A percentile compares a stretch with the other conserved stretches of the same genome.
These are phyloP conservation scores for Coecobrya sp. DNA, from an alignment of 2,888 invertebrate genomes.

Conservation along the genomic window DNA sequence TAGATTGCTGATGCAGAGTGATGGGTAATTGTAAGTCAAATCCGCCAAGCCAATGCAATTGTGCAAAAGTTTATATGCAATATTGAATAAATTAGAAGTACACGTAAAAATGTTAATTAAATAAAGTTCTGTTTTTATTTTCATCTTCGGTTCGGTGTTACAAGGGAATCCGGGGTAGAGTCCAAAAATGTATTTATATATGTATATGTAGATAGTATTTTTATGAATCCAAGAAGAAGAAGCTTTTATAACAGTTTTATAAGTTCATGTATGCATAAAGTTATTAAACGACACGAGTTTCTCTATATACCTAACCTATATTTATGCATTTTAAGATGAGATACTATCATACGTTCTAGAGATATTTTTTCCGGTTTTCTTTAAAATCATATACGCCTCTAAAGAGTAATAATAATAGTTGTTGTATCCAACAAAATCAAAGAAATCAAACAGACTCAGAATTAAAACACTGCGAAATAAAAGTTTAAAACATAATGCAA, in stretches of 20 bases:
- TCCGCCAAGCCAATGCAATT: too few species aligned
- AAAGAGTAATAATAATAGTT: constrained; percentile 33
- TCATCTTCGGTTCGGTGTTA: constrained; percentile 61
- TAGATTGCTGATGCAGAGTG: not conserved
- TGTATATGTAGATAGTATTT: constrained; percentile 16
- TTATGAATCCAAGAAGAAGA: constrained; percentile 51
- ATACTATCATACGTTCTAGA: constrained; percentile 2
- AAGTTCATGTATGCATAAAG: constrained; percentile 51
- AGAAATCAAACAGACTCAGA: constrained; percentile 41
- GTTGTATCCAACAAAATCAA: constrained; percentile 41
- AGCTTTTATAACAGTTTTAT: constrained; percentile 45
- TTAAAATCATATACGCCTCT: constrained; percentile 21
- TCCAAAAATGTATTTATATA: constrained; percentile 63
- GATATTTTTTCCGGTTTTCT: constrained; percentile 3
- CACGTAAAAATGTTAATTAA: not conserved
- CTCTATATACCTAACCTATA: constrained; percentile 20
- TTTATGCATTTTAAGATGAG: constrained; percentile 64
- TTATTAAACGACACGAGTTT: constrained; percentile 34
- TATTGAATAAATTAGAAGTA: not conserved
- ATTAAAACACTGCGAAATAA: constrained; percentile 56
- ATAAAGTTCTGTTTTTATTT: constrained; percentile 74
- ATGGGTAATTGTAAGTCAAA: not conserved
- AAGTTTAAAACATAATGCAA: constrained; percentile 47
- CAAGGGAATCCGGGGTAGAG: constrained; percentile 71
- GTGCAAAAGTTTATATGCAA: too few species aligned